Conservation (phyloP, 1,140 invertebrate genomes). For the Diplogasteroides magnus region DNA sequence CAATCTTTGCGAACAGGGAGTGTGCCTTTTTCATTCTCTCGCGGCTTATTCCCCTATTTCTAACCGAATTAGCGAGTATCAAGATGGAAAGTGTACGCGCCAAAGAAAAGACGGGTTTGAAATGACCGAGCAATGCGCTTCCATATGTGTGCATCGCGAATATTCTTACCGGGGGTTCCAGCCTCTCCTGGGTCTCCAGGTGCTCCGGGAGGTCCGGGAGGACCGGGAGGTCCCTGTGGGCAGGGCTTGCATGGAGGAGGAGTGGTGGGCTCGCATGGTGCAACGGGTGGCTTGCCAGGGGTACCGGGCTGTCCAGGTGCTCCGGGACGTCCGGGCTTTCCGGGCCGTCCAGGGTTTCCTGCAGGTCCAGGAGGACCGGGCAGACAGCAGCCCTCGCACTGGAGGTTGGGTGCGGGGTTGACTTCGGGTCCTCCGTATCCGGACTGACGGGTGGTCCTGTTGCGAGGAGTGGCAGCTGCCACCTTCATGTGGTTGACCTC, state of each 20-base stretch:
- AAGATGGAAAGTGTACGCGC: neutral
- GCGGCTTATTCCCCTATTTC: neutral
- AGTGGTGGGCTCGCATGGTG: conserved; percentile 38
- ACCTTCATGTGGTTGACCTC: conserved; percentile 36
- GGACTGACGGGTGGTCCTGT: conserved; percentile 33
- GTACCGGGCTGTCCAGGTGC: conserved; percentile 35
- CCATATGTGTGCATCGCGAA: neutral
- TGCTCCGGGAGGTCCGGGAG: conserved; percentile 35
- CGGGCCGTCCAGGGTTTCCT: conserved; percentile 32
- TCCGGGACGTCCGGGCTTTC: conserved; percentile 33
- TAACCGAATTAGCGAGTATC: neutral
- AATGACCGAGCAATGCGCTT: neutral
- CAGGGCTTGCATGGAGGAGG: conserved; percentile 40
- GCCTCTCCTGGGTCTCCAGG: conserved; percentile 33
- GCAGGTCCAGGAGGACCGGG: conserved; percentile 38
- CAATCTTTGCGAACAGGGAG: too few species aligned
- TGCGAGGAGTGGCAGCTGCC: conserved; percentile 18
- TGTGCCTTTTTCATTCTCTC: neutral
- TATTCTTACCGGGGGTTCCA: conserved; percentile 17
- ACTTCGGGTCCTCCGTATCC: conserved; percentile 35
- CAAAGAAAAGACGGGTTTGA: neutral
- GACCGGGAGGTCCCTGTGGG: conserved; percentile 39
- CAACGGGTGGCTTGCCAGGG: conserved; percentile 35
- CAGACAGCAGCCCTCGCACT: conserved; percentile 40
- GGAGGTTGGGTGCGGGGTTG: conserved; percentile 37